Percentiles rank a stretch among this genome's conserved stretches.
Conservation (phyloP, 2,113 vertebrate genomes). For the Fregata magnificens region DNA sequence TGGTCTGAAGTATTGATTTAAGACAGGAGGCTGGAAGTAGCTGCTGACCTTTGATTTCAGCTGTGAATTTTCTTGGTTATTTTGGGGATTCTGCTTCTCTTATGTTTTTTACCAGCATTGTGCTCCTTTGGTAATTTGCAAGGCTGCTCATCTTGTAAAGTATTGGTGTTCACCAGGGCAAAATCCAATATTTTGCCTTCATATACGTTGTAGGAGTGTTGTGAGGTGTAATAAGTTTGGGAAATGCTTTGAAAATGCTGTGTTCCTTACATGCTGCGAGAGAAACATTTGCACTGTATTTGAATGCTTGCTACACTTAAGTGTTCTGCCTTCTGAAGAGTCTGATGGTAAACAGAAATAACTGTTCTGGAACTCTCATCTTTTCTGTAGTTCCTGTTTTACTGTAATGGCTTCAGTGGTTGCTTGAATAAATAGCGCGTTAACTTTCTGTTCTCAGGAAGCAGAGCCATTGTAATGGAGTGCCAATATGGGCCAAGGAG, state of each 20-base stretch:
- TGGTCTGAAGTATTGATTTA: neutral
- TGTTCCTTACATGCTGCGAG: neutral
- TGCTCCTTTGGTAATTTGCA: neutral
- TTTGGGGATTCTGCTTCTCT: neutral
- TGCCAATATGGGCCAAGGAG: conserved; percentile 86
- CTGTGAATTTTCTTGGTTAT: neutral
- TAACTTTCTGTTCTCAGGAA: conserved; percentile 72
- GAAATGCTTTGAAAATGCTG: neutral
- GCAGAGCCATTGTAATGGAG: conserved; percentile 88
- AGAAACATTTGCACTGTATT: neutral
- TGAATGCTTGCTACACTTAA: neutral
- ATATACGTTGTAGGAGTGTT: neutral
- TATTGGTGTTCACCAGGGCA: neutral
- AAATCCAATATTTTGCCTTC: neutral
- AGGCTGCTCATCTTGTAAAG: neutral
- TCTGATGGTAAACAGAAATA: neutral
- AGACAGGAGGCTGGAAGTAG: neutral
- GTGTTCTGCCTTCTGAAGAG: neutral
- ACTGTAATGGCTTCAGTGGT: neutral
- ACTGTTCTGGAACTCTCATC: neutral
- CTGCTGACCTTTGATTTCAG: neutral
- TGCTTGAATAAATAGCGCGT: conserved; percentile 13
- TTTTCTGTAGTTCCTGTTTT: neutral
- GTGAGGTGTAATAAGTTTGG: neutral
- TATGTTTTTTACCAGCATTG: neutral